Percentiles rank a stretch among this genome's conserved stretches.
Evolutionary conservation across 2,888 invertebrate genomes (phyloP).

Genomic region (Venusia cambrica): DNA sequence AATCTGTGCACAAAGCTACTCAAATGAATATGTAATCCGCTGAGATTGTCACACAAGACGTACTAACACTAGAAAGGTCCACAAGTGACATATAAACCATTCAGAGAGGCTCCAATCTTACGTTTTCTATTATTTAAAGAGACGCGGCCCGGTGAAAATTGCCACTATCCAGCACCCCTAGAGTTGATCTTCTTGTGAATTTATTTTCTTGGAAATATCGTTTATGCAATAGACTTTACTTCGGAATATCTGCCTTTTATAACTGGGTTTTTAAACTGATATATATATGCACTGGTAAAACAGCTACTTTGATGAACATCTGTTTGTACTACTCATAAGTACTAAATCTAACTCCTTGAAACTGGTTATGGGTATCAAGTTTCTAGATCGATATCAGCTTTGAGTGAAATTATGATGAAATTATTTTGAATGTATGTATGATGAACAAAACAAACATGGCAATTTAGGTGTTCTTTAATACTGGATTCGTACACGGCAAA

Average conservation of each 20-base stretch:
- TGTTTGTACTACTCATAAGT: no score
- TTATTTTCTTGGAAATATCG: constrained; percentile 22
- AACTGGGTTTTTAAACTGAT: background rate
- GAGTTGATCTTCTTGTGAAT: constrained; percentile 26
- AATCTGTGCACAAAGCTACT: constrained; percentile 50
- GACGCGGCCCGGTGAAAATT: constrained; percentile 66
- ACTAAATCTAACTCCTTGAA: no score
- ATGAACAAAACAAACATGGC: no score
- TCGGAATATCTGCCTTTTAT: constrained; percentile 1
- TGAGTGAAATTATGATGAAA: no score
- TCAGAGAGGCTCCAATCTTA: constrained; percentile 73
- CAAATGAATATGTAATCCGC: constrained; percentile 72
- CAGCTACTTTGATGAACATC: no score
- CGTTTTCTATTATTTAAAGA: constrained; percentile 77
- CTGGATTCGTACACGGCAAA: no score
- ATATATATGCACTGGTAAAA: no score
- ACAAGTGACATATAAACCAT: constrained; percentile 78
- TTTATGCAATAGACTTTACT: constrained; percentile 13
- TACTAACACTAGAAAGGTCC: constrained; percentile 67
- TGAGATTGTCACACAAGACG: constrained; percentile 62
- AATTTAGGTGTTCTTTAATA: no score
- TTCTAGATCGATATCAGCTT: no score
- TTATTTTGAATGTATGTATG: no score
- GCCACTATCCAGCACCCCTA: constrained; percentile 52
- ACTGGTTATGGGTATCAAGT: no score